Base-by-base conservation (phyloP, 2,797 vertebrate genomes). In the Lithobates pipiens region DNA sequence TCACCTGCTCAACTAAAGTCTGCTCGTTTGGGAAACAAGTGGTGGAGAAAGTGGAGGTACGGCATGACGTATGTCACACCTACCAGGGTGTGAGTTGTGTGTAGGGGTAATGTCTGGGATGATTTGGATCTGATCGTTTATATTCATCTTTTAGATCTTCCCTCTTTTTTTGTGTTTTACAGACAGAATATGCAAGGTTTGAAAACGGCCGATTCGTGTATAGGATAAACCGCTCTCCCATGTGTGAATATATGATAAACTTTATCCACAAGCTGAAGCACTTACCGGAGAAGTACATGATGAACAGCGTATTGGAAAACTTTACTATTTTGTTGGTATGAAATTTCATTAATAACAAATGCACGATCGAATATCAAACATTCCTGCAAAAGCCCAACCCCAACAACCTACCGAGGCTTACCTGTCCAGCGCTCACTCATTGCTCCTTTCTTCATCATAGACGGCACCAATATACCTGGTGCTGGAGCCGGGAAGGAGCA, bases 221-320 rank as follows among this genome's bases (percentile, higher is more conserved):
- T 93, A 95, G 98, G 92, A 99, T 99, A 97, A 98, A 97, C 90
- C 96, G 98, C 77, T 99, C 98, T 69, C 98, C 98, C 0, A 99
- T 99, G 98, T 99, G 98, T 93, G 98, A 99, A 97, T 99, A 99
- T 88, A 99, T 99, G 98, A 99, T 99, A 93, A 99, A 99, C 94
- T 99, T 99, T 94, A 99, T 99, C 93, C 98, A 99, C 94, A 99
- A 99, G 91, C 96, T 99, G 89, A 99, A 99, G 92, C 98, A 99
- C 93, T 95, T 99, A 94, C 98, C 98, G 25, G 98, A 99, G 93
- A 99, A 99, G 92, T 99, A 99, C 91, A 99, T 99, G 98, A 99
- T 99, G 98, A 99, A 99, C 95, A 99, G 98, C 9, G 98, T 99
- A 79, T 94, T 99, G 97, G 98, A 99, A 96, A 99, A 99, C 93